Conservation (phyloP, 2,888 invertebrate genomes). For the Drosophila limbata region DNA sequence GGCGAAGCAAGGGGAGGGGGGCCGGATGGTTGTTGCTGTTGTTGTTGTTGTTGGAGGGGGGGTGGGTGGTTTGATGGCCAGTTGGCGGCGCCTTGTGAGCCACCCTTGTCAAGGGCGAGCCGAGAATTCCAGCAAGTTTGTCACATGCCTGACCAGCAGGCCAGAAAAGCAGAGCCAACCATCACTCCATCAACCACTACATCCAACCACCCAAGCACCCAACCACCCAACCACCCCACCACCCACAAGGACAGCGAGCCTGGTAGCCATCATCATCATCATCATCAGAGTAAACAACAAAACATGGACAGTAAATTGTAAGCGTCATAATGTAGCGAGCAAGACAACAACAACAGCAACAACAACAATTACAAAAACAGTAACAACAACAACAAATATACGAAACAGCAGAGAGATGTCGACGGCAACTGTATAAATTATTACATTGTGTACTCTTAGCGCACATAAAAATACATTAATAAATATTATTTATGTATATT, state of each 20-base stretch:
- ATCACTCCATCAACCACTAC: constrained; percentile 19
- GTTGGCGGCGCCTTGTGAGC: constrained; percentile 43
- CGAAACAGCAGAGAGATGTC: constrained; percentile 43
- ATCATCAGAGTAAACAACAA: constrained; percentile 76
- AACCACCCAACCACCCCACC: constrained; percentile 43
- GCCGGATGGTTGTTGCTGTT: constrained; percentile 12
- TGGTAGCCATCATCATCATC: constrained; percentile 65
- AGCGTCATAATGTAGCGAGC: constrained; percentile 75
- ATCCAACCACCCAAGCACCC: constrained; percentile 5
- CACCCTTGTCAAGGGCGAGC: constrained; percentile 70
- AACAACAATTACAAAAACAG: constrained; percentile 27
- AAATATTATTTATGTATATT: constrained; percentile 79
- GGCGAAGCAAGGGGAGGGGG: constrained; percentile 4
- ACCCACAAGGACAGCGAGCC: constrained; percentile 51
- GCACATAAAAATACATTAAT: constrained; percentile 83
- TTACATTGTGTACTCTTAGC: constrained; percentile 81
- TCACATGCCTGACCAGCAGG: constrained; percentile 64
- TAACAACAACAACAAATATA: constrained; percentile 42
- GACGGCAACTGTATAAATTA: constrained; percentile 81
- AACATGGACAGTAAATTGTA: constrained; percentile 80
- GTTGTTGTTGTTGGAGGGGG: background rate
- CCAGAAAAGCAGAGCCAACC: constrained; percentile 17
- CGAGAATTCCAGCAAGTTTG: constrained; percentile 70
- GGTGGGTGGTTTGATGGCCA: background rate
- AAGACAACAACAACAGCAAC: constrained; percentile 33